A percentile compares a stretch with the other conserved stretches of the same genome.
Conservation (phyloP, 2,113 vertebrate species). For the Thermophis baileyi region DNA sequence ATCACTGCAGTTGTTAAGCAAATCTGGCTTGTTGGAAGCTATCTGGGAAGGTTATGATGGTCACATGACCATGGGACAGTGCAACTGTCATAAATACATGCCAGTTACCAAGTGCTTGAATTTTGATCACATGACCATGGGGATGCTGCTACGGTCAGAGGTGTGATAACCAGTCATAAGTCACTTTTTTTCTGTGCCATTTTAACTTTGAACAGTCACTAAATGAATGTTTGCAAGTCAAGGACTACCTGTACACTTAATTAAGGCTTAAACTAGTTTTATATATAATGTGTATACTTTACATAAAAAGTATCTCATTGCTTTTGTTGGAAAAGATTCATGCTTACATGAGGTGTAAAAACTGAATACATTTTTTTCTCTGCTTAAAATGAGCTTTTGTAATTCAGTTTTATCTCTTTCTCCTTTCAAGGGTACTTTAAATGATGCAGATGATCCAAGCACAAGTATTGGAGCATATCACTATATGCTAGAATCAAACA, state of each 20-base stretch:
- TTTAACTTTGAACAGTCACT: neutral
- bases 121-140: neutral
- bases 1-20: neutral
- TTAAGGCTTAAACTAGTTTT: neutral
- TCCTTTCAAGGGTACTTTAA: slow-evolving; percentile 73
- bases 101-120: neutral
- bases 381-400: neutral
- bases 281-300: neutral
- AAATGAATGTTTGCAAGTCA: neutral
- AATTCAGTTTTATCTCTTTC: slow-evolving; percentile 6
- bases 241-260: neutral
- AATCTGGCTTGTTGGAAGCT: neutral
- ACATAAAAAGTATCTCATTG: neutral
- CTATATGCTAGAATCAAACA: slow-evolving; percentile 81
- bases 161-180: neutral
- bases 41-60: neutral
- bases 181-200: neutral
- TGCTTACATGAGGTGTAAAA: neutral
- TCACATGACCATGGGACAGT: neutral
- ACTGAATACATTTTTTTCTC: neutral
- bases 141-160: neutral
- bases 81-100: neutral
- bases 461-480: slow-evolving; percentile 87
- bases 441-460: slow-evolving; percentile 80
- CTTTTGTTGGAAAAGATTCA: neutral